These are phyloP conservation scores for Enteromius thamalakanensis DNA, from an alignment of 2,797 vertebrate species.

Conservation along the genomic window DNA sequence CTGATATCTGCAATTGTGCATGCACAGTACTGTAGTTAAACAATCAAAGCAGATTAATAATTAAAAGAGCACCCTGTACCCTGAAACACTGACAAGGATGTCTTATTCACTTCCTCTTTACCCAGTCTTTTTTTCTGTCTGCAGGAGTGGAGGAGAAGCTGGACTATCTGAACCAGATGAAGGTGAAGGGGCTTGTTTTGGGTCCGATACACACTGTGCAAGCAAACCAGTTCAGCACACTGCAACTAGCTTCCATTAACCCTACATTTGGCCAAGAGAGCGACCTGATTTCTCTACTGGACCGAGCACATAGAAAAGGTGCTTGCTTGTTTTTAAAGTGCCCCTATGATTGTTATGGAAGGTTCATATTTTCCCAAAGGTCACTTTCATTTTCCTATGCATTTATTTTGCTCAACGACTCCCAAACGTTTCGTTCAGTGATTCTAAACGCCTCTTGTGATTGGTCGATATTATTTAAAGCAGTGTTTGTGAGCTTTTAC, in stretches of 20 bases:
- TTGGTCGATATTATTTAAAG: no score
- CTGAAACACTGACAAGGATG: background rate
- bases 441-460: no score
- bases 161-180: conserved; percentile 79
- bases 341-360: no score
- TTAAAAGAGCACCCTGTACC: background rate
- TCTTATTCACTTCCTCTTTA: background rate
- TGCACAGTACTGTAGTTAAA: conserved; percentile 4
- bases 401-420: no score
- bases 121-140: background rate
- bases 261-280: conserved; percentile 58
- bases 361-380: no score
- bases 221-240: conserved; percentile 47
- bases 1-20: conserved; percentile 11
- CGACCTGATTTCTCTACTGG: conserved; percentile 71
- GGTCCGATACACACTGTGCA: conserved; percentile 82
- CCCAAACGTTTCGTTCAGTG: no score
- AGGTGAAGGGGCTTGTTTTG: conserved; percentile 85
- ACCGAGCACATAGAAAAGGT: conserved; percentile 86
- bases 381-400: no score
- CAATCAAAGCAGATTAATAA: conserved; percentile 32
- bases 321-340: background rate
- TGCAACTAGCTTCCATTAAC: conserved; percentile 69
- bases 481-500: no score
- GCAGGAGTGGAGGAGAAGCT: conserved; percentile 77